Base-by-base conservation (phyloP, 2,888 invertebrate genomes). In the Lasius platythorax region DNA sequence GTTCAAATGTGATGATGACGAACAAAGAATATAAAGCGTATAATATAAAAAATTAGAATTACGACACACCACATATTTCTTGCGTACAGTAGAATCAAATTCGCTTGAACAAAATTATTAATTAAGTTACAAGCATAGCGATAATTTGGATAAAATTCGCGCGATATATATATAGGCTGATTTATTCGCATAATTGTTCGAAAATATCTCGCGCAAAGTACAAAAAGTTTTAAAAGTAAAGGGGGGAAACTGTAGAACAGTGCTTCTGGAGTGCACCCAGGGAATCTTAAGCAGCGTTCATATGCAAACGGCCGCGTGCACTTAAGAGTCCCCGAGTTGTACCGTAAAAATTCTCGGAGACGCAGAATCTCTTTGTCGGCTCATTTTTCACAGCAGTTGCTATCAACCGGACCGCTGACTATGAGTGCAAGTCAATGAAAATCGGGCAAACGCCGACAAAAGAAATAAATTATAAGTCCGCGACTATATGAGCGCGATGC, bases 301-400 rank as follows among this genome's bases (percentile, higher is more conserved):
- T 82, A 85, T 79, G 82, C 83, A 87, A 89, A 89, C 85, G 88
- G 72, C 88, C 58, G 33, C 82, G 87, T 88, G 87, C 85, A 83
- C 88, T 88, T 78, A 79, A 88, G n/a, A n/a, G n/a, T n/a, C n/a
- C n/a, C n/a, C n/a, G 82, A 15, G 68, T 82, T 81, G 70, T 68
- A 66, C 79, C 83, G 85, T 89, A 88, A 87, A 88, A 88, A 86
- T 75, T 74, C 72, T 84, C 74, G 28, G 81, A 68, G 83, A 72
- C 61, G 85, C 88, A 78, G 85, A 78, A 66, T 81, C 61, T 85
- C 85, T 89, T 89, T 89, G 89, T 88, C 89, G 89, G 89, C 76
- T 64, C 30, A 74, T 64, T 87, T 89, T 88, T 83, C 73, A 61
- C 78, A 74, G 74, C 56, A 50, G 79, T 76, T 84, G 78, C 68